Evolutionary conservation across 2,113 vertebrate species (phyloP).

Genomic region (Petrocephalus zakoni): DNA sequence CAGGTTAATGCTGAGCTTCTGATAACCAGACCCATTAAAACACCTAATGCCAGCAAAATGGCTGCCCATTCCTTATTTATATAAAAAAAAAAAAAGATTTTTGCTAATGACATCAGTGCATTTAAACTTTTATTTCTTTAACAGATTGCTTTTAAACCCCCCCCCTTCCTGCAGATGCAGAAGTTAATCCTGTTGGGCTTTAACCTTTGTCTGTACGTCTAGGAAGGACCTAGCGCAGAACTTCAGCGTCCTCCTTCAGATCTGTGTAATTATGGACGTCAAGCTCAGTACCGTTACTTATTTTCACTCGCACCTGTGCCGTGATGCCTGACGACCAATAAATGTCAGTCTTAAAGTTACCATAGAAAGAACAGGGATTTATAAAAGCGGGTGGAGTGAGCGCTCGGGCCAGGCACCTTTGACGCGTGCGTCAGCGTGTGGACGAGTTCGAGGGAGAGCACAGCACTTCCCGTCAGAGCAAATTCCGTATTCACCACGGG

Average conservation of each 20-base stretch:
- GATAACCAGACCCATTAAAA: not conserved
- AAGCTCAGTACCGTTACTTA: constrained; percentile 24
- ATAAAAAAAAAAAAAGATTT: not conserved
- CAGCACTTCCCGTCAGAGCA: not conserved
- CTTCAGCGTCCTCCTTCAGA: not conserved
- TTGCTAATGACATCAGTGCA: not conserved
- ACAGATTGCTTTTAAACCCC: not conserved
- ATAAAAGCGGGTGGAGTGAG: not conserved
- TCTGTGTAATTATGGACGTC: constrained; percentile 22
- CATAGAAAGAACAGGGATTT: constrained; percentile 18
- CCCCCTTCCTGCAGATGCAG: not conserved
- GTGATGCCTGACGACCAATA: constrained; percentile 13
- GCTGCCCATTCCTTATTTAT: not conserved
- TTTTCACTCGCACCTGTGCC: not conserved
- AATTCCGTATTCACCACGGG: not conserved
- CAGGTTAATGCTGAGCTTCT: not conserved
- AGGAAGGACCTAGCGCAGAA: constrained; percentile 8
- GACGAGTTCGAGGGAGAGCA: not conserved
- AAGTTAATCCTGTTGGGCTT: constrained; percentile 4
- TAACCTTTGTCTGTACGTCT: constrained; percentile 17
- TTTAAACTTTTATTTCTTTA: constrained; percentile 10
- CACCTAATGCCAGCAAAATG: not conserved
- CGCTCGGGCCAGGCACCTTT: not conserved
- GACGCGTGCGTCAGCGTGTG: not conserved
- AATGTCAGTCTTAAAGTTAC: constrained; percentile 17